Evolutionary conservation across 1,140 invertebrate genomes (phyloP), one percentile per base, ranked within the genome.

Genomic region (Bombus affinis): DNA sequence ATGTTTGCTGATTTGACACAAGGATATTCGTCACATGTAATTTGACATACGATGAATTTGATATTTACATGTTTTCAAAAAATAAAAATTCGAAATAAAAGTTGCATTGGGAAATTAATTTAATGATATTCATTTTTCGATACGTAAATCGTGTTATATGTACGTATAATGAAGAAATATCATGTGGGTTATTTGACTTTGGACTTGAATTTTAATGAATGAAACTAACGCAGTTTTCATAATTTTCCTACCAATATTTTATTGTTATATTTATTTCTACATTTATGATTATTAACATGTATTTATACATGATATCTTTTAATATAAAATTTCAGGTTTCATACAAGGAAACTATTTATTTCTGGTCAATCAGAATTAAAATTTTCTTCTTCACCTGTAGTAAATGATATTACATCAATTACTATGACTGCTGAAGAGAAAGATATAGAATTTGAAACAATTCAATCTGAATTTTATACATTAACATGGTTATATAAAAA

Each of bases 401-500:
- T 59, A 15, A 92, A 81, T 57, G 83, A 83, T 66, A 94, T 94
- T 87, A 78, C 87, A 9, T 82, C 93, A 53, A 81, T 93, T 73
- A 90, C 92, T n/a, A 89, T 94, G 84, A 70, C 94, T 39, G 90
- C 93, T 0, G 90, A 93, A 12, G 92, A 93, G 37, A 94, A 92
- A 88, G 79, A 92, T 42, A 72, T 81, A 71, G 89, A 93, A 2
- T 71, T 62, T 18, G 85, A 91, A 57, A 39, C 81, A 3, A 1
- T 73, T 0, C 79, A 86, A 35, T 53, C 87, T 2, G 94, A 96
- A 85, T 92, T 88, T 9, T 83, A 83, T 12, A 91, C 85, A 81
- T 92, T 96, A 65, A 91, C 93, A 5, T 98, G 97, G 97, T 94
- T 98, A 70, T 95, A 96, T 81, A 96, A 96, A 89, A 94, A 95